A percentile compares a stretch with the other conserved stretches of the same genome.
Evolutionary conservation across 1,140 invertebrate species (phyloP).

Genomic region (Lethrus apterus): DNA sequence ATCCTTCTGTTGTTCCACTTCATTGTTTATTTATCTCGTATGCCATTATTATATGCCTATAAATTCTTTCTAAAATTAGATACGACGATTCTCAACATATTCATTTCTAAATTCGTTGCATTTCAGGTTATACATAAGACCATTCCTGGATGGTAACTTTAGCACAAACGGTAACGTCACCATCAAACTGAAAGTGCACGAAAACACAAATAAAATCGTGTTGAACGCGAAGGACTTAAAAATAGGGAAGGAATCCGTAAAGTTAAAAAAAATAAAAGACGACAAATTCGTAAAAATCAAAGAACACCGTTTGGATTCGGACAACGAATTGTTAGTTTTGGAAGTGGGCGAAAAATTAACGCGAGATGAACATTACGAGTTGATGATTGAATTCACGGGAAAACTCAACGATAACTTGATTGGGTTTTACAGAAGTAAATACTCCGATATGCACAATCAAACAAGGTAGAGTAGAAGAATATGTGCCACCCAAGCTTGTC

Average conservation of each 20-base stretch:
- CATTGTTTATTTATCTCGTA: too few species aligned
- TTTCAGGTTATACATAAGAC: constrained; percentile 33
- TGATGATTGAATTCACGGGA: constrained; percentile 31
- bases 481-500: too few species aligned
- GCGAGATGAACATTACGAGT: constrained; percentile 25
- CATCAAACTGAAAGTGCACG: constrained; percentile 28
- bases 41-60: too few species aligned
- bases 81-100: too few species aligned
- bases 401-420: constrained; percentile 47
- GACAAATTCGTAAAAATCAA: constrained; percentile 78
- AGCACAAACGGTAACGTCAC: constrained; percentile 29
- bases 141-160: constrained; percentile 28
- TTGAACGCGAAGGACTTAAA: constrained; percentile 33
- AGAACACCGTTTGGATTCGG: too few species aligned
- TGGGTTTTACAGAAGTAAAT: constrained; percentile 77
- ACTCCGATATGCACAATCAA: constrained; percentile 41
- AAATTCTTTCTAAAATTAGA: too few species aligned
- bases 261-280: constrained; percentile 86
- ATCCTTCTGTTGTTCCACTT: too few species aligned
- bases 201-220: constrained; percentile 30
- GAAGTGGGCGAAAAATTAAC: too few species aligned
- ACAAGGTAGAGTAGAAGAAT: constrained; percentile 10
- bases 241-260: constrained; percentile 48
- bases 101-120: too few species aligned
- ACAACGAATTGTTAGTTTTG: too few species aligned